Evolutionary conservation across 2,113 vertebrate genomes (phyloP), one percentile per base, ranked within the genome.

Genomic region (Sander vitreus): DNA sequence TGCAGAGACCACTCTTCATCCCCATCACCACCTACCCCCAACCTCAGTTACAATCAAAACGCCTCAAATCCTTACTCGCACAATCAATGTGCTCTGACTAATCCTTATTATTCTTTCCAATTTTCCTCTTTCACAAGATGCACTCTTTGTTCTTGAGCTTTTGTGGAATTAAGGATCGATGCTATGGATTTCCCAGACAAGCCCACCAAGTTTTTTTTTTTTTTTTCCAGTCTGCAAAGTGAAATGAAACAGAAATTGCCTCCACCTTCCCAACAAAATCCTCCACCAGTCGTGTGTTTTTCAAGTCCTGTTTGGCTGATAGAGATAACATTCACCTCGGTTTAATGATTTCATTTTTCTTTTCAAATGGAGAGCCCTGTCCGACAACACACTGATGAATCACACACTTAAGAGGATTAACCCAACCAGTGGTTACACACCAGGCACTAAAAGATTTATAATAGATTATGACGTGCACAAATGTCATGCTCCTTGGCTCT

Each of bases 141-240:
- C 57, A 27, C 54, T 81, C 66, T 89, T 88, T 89, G 65, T 85
- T 86, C 65, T 36, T 18, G 18, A 69, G 30, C 70, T n/a, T 90
- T 72, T 72, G 43, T 55, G 23, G 78, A 83, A 86, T 90, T 86
- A 70, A 81, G 36, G 70, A 84, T 89, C 87, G 54, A 93, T 90
- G 80, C 8, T 80, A 91, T 90, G 45, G 86, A 92, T 94, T 91
- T 82, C 43, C 64, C 53, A 19, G 43, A 74, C 3, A 6, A 67
- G 30, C 27, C 27, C 45, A 25, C 3, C 27, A 62, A 64, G 19
- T 65, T 68, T 68, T 57, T 4, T 48, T 27, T 25, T 69, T 57
- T 18, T 23, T 43, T 30, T 55, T 85, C 25, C 67, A 65, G 54
- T 50, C 73, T 39, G 48, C 55, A 58, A 78, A 43, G n/a, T n/a